Conservation (phyloP, 1,140 invertebrate genomes). For the Cardiocondyla obscurior region DNA sequence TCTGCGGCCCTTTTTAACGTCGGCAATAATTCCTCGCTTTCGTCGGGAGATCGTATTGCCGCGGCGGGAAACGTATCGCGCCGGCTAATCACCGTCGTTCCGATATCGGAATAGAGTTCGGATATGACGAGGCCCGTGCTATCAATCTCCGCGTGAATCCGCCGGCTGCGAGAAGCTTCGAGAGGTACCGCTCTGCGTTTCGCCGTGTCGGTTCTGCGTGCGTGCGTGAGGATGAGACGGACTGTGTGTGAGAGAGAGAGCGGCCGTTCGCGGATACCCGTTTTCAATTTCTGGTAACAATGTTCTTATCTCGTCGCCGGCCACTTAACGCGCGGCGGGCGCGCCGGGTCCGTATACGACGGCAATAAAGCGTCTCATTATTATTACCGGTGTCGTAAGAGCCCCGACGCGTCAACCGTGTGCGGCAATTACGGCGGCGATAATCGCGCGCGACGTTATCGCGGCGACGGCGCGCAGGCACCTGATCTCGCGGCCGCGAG, state of each 20-base stretch:
- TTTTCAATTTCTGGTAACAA: slow-evolving; percentile 34
- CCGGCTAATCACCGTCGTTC: too few relatives aligned
- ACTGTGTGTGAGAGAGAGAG: not conserved
- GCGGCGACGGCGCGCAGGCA: slow-evolving; percentile 52
- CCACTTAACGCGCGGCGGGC: slow-evolving; percentile 1
- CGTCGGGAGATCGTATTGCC: not conserved
- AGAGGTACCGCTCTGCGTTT: not conserved
- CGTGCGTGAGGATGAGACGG: too few relatives aligned
- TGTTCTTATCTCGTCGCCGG: slow-evolving; percentile 56
- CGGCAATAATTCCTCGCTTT: not conserved
- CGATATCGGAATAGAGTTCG: too few relatives aligned
- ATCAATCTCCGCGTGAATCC: not conserved
- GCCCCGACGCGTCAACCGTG: slow-evolving; percentile 30
- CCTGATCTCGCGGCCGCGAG: slow-evolving; percentile 45
- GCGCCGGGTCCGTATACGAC: slow-evolving; percentile 38
- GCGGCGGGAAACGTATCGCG: too few relatives aligned
- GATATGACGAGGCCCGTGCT: too few relatives aligned
- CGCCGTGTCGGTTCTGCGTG: not conserved
- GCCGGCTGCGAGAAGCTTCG: not conserved
- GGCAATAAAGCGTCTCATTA: slow-evolving; percentile 64
- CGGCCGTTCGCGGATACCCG: not conserved
- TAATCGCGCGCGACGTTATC: slow-evolving; percentile 58
- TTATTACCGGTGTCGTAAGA: slow-evolving; percentile 68
- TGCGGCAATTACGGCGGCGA: slow-evolving; percentile 42
- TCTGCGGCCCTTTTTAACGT: not conserved